Conservation (phyloP, 1,140 invertebrate species). For the Ips nitidus region DNA sequence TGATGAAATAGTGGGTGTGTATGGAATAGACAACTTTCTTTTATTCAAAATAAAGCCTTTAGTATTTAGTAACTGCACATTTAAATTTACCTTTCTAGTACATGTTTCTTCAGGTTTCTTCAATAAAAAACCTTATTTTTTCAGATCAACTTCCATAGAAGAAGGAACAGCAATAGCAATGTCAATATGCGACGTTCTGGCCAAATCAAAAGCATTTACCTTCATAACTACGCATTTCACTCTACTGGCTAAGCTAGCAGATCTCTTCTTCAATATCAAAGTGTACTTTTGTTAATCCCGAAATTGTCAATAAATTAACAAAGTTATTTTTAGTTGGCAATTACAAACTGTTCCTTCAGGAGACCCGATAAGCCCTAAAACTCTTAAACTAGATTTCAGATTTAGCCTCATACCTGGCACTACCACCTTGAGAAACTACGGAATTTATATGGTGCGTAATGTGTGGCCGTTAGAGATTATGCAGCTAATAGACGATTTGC, state of each 20-base stretch:
- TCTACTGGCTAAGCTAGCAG: slow-evolving; percentile 70
- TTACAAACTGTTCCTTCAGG: slow-evolving; percentile 44
- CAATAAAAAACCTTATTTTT: neutral
- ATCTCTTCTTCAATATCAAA: slow-evolving; percentile 79
- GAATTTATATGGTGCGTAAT: slow-evolving; percentile 42
- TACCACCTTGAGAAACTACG: slow-evolving; percentile 47
- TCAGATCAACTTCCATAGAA: slow-evolving; percentile 72
- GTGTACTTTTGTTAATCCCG: slow-evolving; percentile 51
- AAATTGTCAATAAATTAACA: neutral
- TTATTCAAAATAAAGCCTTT: too few species aligned
- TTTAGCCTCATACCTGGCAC: slow-evolving; percentile 46
- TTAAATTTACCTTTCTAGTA: neutral
- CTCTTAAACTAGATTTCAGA: slow-evolving; percentile 45
- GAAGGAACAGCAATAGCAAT: slow-evolving; percentile 83
- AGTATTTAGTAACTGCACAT: too few species aligned
- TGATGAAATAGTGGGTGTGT: too few species aligned
- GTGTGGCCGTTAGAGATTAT: slow-evolving; percentile 44
- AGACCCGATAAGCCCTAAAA: slow-evolving; percentile 24
- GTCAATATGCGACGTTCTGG: slow-evolving; percentile 76
- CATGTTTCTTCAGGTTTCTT: neutral
- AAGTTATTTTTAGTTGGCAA: slow-evolving; percentile 46
- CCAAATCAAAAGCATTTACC: slow-evolving; percentile 69
- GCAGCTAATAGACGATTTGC: slow-evolving; percentile 34
- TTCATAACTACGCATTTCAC: slow-evolving; percentile 84
- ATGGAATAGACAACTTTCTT: too few species aligned